phyloP scores from a whole-genome alignment of 2,113 vertebrate species.

The Choloepus hoffmanni region DNA sequence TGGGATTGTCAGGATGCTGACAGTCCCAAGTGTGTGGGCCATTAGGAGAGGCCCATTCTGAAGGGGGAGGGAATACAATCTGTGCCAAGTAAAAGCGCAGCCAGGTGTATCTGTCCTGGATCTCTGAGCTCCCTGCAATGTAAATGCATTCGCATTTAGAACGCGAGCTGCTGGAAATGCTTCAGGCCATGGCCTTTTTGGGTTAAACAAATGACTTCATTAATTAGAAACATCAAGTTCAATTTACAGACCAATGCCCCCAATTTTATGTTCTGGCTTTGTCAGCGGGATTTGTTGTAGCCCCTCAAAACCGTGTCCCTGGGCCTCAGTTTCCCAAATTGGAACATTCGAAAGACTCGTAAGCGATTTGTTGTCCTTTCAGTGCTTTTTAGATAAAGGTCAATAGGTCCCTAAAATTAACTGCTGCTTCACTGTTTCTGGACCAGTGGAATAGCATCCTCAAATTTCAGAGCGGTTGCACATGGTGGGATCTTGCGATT shows the following conservation, averaged over 20 bases:
- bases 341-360: neutral
- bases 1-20: neutral
- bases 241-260: neutral
- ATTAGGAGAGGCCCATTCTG: neutral
- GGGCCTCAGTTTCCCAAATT: neutral
- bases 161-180: neutral
- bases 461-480: neutral
- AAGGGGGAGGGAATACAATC: neutral
- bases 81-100: neutral
- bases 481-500: accelerated
- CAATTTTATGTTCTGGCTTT: neutral
- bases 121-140: neutral
- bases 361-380: neutral
- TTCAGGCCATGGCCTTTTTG: neutral
- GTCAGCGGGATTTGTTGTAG: neutral
- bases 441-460: neutral
- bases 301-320: neutral
- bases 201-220: neutral
- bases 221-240: neutral
- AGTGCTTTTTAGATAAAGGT: neutral
- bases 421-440: neutral
- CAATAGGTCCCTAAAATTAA: neutral
- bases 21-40: neutral
- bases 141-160: neutral
- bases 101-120: neutral